These are phyloP conservation scores for Alauda arvensis DNA, from an alignment of 2,797 vertebrate genomes.

Conservation along the genomic window DNA sequence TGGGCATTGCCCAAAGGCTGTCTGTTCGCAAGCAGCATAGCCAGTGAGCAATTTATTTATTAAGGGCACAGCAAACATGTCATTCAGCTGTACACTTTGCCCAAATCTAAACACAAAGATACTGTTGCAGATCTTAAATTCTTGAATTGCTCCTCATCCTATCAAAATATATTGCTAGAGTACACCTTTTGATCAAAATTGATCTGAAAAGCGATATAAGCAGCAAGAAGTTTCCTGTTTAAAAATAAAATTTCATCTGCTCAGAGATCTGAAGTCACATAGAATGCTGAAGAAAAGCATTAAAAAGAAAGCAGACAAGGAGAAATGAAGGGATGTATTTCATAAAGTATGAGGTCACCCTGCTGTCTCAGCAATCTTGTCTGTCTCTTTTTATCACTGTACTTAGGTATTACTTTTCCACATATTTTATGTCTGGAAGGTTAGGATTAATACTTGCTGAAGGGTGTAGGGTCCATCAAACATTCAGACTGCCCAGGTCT, in stretches of 20 bases:
- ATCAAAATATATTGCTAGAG: background rate
- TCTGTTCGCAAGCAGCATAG: conserved; percentile 18
- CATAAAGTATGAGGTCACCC: background rate
- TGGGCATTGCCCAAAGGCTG: conserved; percentile 35
- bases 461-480: background rate
- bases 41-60: conserved; percentile 30
- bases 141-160: background rate
- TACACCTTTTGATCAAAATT: background rate
- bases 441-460: conserved; percentile 4
- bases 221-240: background rate
- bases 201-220: background rate
- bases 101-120: background rate
- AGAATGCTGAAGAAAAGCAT: background rate
- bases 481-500: background rate
- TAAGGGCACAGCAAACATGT: conserved; percentile 1
- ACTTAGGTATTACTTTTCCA: conserved; percentile 11
- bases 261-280: background rate
- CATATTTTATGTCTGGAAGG: background rate
- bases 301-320: background rate
- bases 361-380: conserved; percentile 24
- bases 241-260: background rate
- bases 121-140: background rate
- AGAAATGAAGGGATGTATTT: conserved; percentile 3
- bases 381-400: conserved; percentile 24
- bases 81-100: conserved; percentile 21